Evolutionary conservation across 2,113 vertebrate species (phyloP), one percentile per base, ranked within the genome.

Genomic region (Sceloporus undulatus): DNA sequence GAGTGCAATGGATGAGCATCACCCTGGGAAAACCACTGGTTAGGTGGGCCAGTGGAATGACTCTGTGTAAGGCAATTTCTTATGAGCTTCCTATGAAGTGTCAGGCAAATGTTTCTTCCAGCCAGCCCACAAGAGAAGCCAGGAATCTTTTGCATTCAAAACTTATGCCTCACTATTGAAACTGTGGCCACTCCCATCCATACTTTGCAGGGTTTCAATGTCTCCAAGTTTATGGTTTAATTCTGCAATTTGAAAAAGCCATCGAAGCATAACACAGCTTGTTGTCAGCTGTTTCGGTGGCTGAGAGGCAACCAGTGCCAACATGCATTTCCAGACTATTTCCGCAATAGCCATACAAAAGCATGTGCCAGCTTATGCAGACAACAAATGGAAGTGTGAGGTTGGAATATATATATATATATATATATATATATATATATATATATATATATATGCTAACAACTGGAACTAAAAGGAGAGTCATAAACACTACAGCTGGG

Each of bases 251-350:
- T 14, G 75, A 75, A 71, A 62, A 62, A 76, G 19, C 25, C 14
- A 19, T 54, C 76, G 73, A 77, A 40, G 62, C 23, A 76, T 76
- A 85, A 85, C 76, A 34, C 54, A 85, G 48, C 42, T 75, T 59
- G 11, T 38, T 75, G 71, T 56, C 71, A 96, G 95, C 93, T 96
- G 95, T 96, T 96, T 94, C 95, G 38, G n/a, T 92, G 93, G 86
- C 85, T 95, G 89, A 88, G 91, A 84, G 73, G 86, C 76, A 94
- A 92, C 88, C 88, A 91, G 54, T 89, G 90, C 90, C 92, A 94
- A 91, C 81, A 65, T 89, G 79, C 85, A 90, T 85, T 93, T 84
- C 79, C 19, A 91, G 77, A 66, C 62, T 5, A 0, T 89, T 93
- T 94, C 92, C 92, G 92, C 84, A 90, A 77, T 84, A 93, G 89